Percentiles rank a stretch among this genome's conserved stretches.
These are phyloP conservation scores for Neodiprion lecontei DNA, from an alignment of 1,140 invertebrate genomes.

Conservation along the genomic window DNA sequence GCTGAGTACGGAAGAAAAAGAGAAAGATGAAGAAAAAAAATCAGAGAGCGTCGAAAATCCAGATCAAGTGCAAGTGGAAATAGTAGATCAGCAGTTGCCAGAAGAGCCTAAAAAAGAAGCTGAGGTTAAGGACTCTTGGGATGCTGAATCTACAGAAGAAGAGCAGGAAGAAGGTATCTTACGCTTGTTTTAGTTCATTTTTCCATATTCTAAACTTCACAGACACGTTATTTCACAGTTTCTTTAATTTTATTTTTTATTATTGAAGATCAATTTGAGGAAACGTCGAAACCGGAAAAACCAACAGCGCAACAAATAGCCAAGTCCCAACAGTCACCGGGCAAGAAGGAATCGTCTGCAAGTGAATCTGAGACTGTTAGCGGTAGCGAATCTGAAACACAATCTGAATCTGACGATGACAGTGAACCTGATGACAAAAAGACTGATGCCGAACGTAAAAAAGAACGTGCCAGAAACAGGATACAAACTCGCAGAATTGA, in stretches of 20 bases:
- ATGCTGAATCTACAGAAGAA: conserved; percentile 76
- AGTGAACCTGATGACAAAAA: conserved; percentile 63
- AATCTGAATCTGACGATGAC: conserved; percentile 63
- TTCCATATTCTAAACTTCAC: background rate
- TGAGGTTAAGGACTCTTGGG: conserved; percentile 84
- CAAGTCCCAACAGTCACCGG: conserved; percentile 32
- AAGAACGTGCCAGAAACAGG: conserved; percentile 70
- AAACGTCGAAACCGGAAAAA: conserved; percentile 31
- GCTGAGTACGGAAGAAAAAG: conserved; percentile 53
- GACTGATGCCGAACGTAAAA: conserved; percentile 71
- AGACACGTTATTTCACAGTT: conserved; percentile 8
- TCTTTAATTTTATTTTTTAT: conserved; percentile 11
- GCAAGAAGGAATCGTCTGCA: conserved; percentile 63
- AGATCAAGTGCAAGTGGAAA: conserved; percentile 65
- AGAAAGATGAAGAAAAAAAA: conserved; percentile 53
- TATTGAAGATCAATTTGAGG: conserved; percentile 52
- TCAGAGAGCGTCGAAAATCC: conserved; percentile 60
- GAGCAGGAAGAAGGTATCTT: conserved; percentile 62
- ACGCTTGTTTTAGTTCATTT: background rate
- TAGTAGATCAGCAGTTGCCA: conserved; percentile 61
- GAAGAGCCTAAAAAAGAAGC: conserved; percentile 65
- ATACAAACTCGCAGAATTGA: conserved; percentile 84
- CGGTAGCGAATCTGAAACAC: conserved; percentile 61
- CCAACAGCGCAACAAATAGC: conserved; percentile 21
- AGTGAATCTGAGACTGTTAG: conserved; percentile 64